Evolutionary conservation across 2,888 invertebrate genomes (phyloP), one percentile per base, ranked within the genome.

Genomic region (Trichopoda pennipes): DNA sequence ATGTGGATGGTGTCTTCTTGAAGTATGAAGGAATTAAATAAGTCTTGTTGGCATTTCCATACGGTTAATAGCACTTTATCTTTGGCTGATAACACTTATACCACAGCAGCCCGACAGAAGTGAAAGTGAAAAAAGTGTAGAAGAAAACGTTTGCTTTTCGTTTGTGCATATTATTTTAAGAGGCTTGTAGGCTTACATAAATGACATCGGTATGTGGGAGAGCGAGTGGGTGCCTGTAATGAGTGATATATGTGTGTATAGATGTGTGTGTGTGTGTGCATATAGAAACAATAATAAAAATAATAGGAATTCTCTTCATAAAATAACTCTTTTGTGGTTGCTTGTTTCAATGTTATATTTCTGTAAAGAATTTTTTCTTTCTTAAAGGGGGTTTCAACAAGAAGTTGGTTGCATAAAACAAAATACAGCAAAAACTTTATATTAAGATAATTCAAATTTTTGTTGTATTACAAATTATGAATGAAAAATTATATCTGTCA

Each of bases 241-340:
- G 1, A 49, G 17, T 49, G 47, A 12, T 28, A 28, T 28, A 28
- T 42, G 49, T 21, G 42, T 49, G 32, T 7, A 70, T 42, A 28
- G n/a, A n/a, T n/a, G n/a, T n/a, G n/a, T n/a, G n/a, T n/a, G n/a
- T n/a, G n/a, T n/a, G n/a, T n/a, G 42, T 49, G 32, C 10, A 70
- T 42, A 28, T 1, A 42, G 2, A 51, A 51, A 12, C 6, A 7
- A 17, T 14, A 51, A 17, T 49, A 49, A 61, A 53, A 61, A 28
- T 8, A 32, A 8, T 35, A 76, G 51, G 23, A 63, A 56, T 58
- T 64, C 70, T 44, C 72, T 17, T 64, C 58, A 78, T 64, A 78
- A 70, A 64, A 72, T 72, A 78, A 64, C 23, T 70, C 56, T 58
- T 72, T n/a, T 72, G 70, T 51, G 78, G 56, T 51, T 78, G 64